Conservation (phyloP, 1,140 invertebrate genomes). For the Maconellicoccus hirsutus region DNA sequence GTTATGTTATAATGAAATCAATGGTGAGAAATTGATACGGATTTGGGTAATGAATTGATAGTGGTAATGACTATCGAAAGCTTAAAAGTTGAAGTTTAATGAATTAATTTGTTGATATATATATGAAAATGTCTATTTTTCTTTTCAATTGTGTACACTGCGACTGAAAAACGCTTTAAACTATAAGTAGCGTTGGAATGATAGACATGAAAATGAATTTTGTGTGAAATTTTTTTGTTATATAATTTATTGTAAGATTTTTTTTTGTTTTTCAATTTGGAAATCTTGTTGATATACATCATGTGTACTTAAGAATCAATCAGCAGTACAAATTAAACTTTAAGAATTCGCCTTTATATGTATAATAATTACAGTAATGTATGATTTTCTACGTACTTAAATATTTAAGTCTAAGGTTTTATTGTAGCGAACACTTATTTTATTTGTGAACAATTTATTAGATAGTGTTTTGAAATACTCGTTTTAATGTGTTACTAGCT, state of each 20-base stretch:
- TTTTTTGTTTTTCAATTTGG: neutral
- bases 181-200: neutral
- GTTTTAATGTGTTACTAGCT: neutral
- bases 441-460: neutral
- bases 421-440: neutral
- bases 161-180: neutral
- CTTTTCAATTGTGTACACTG: neutral
- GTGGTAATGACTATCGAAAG: neutral
- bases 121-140: neutral
- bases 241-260: neutral
- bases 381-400: neutral
- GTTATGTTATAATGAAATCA: too few species aligned
- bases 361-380: neutral
- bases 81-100: neutral
- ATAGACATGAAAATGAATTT: neutral
- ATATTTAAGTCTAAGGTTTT: neutral
- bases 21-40: neutral
- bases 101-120: neutral
- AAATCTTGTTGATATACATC: neutral
- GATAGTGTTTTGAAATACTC: constrained; percentile 4
- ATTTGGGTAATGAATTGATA: neutral
- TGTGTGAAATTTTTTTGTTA: neutral
- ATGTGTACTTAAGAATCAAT: neutral
- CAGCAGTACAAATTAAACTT: neutral
- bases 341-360: neutral